These are phyloP conservation scores for Amblyjoppa proteus DNA, from an alignment of 2,888 invertebrate species.

Conservation along the genomic window DNA sequence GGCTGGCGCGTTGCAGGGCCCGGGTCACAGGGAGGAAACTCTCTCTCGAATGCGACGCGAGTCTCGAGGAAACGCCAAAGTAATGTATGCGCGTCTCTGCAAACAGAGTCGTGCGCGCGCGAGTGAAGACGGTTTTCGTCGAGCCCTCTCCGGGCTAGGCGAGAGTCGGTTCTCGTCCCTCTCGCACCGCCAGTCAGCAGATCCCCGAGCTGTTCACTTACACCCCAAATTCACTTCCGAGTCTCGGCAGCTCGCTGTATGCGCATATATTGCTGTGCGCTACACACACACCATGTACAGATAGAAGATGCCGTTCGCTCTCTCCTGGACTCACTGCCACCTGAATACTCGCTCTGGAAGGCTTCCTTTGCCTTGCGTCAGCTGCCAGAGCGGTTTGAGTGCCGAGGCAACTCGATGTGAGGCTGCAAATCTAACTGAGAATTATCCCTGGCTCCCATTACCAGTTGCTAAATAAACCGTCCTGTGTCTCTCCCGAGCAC, in stretches of 20 bases:
- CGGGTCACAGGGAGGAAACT: slow-evolving; percentile 43
- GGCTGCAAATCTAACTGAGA: slow-evolving; percentile 67
- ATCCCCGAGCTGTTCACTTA: slow-evolving; percentile 52
- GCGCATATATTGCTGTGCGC: background rate
- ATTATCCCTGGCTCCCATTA: slow-evolving; percentile 72
- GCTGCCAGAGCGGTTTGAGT: slow-evolving; percentile 53
- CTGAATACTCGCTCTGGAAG: slow-evolving; percentile 37
- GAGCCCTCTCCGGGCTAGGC: background rate
- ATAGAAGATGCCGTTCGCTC: slow-evolving; percentile 12
- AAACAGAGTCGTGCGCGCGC: slow-evolving; percentile 71
- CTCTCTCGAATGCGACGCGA: slow-evolving; percentile 53
- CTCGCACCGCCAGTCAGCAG: background rate
- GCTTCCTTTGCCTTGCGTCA: slow-evolving; percentile 46
- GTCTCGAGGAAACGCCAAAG: slow-evolving; percentile 65
- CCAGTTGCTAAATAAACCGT: slow-evolving; percentile 60
- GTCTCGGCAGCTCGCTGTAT: slow-evolving; percentile 31
- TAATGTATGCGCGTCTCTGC: slow-evolving; percentile 78
- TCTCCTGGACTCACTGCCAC: slow-evolving; percentile 18
- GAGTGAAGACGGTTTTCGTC: slow-evolving; percentile 48
- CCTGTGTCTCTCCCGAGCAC: background rate
- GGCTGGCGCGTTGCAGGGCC: slow-evolving; percentile 18
- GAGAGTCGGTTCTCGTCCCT: background rate
- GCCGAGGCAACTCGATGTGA: slow-evolving; percentile 56
- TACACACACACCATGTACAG: background rate
- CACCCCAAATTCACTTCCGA: slow-evolving; percentile 63